Evolutionary conservation across 1,140 invertebrate species (phyloP), one percentile per base, ranked within the genome.

Genomic region (Drosophila sproati): DNA sequence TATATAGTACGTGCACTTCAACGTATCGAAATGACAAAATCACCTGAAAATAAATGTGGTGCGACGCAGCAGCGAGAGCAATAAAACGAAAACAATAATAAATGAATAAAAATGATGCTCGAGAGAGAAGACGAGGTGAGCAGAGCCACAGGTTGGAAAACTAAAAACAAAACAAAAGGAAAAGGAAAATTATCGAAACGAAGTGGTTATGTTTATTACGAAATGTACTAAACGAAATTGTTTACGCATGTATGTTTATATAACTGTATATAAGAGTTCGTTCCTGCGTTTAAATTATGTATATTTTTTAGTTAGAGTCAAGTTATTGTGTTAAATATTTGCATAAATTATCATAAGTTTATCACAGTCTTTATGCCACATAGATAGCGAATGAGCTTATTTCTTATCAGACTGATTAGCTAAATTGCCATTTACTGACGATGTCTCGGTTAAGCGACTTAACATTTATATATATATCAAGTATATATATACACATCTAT

Each of bases 11-110:
- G 59, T 28, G 31, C 31, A 35, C 29, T 56, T 41, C 63, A 28
- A 31, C 32, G 43, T 29, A 39, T 8, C 51, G 10, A 39, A 41
- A 75, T 79, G 61, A 70, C 61, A 76, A 70, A 74, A 69, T 77
- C 71, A 54, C 10, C 64, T 77, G n/a, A 52, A 77, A 77, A 77
- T 74, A 77, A 69, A 68, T 50, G 55, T 37, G 54, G 45, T 29
- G 57, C 29, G 29, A 71, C 28, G 6, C 48, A 20, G 20, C 20
- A 20, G 20, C 20, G 20, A 20, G 7, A 71, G 41, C 39, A 63
- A 63, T 48, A 54, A 20, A 29, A 47, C 51, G 7, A 47, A 50
- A 12, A 34, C 29, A 48, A 63, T 63, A 51, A 62, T 56, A 62
- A 62, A 61, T 54, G 10, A 55, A 20, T 20, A 2, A 7, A 62